Evolutionary conservation across 2,113 vertebrate species (phyloP).

Genomic region (Gnathonemus echidnorhynchus): DNA sequence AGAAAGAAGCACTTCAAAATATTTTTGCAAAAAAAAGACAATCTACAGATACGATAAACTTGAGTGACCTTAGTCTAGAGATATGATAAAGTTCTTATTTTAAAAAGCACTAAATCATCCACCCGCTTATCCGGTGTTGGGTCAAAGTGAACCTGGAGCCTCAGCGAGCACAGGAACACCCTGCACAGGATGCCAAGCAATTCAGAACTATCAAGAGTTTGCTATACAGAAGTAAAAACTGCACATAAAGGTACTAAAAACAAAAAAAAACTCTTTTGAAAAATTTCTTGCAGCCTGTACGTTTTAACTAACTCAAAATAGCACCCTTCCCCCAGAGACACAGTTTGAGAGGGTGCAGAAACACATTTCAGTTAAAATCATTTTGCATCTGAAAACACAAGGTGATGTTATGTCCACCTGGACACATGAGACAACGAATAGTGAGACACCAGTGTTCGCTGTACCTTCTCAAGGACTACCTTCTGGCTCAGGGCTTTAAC

Average conservation of each 20-base stretch:
- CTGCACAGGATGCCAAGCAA: neutral
- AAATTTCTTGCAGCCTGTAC: neutral
- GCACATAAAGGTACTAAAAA: neutral
- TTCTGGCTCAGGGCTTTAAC: neutral
- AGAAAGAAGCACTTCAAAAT: neutral
- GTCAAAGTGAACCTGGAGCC: neutral
- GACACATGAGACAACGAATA: neutral
- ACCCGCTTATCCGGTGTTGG: neutral
- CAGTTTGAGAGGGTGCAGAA: neutral
- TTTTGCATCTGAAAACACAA: neutral
- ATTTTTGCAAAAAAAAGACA: neutral
- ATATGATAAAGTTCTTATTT: neutral
- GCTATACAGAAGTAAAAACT: neutral
- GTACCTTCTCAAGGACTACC: neutral
- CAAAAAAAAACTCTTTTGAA: neutral
- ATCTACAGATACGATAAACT: neutral
- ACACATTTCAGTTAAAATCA: neutral
- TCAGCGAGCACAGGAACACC: neutral
- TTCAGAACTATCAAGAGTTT: neutral
- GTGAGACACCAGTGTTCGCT: neutral
- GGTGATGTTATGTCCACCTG: neutral
- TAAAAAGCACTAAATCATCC: neutral
- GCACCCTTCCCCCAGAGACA: neutral
- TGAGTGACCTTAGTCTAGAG: neutral
- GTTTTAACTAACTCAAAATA: neutral